A percentile compares a stretch with the other conserved stretches of the same genome.
Conservation (phyloP, 2,888 invertebrate genomes). For the Chrysolina americana region DNA sequence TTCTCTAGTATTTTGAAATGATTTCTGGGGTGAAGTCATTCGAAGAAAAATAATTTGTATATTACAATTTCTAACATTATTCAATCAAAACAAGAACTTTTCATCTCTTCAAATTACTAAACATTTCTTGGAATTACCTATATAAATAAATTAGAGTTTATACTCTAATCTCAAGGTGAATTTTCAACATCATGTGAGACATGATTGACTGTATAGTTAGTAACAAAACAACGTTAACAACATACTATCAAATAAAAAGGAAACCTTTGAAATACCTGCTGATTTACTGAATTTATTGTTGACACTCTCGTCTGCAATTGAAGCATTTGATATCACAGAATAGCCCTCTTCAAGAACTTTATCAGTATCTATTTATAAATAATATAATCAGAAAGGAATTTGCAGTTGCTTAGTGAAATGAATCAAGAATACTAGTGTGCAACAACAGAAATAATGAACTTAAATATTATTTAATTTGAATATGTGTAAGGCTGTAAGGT, state of each 20-base stretch:
- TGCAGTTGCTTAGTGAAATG: not conserved
- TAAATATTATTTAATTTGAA: no score
- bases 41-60: no score
- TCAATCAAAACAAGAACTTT: no score
- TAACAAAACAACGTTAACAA: not conserved
- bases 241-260: not conserved
- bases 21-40: no score
- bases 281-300: not conserved
- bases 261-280: not conserved
- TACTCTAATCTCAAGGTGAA: not conserved
- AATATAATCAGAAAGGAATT: not conserved
- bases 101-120: not conserved
- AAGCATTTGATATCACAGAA: slow-evolving; percentile 6
- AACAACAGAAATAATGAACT: not conserved
- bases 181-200: not conserved
- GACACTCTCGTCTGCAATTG: not conserved
- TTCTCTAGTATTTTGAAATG: no score
- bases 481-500: no score
- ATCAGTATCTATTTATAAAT: slow-evolving; percentile 6
- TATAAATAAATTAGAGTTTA: not conserved
- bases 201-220: not conserved
- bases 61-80: no score
- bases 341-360: slow-evolving; percentile 4
- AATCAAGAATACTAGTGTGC: not conserved
- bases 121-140: not conserved